Conservation (phyloP, 2,888 invertebrate species). For the Phragmatobia fuliginosa region DNA sequence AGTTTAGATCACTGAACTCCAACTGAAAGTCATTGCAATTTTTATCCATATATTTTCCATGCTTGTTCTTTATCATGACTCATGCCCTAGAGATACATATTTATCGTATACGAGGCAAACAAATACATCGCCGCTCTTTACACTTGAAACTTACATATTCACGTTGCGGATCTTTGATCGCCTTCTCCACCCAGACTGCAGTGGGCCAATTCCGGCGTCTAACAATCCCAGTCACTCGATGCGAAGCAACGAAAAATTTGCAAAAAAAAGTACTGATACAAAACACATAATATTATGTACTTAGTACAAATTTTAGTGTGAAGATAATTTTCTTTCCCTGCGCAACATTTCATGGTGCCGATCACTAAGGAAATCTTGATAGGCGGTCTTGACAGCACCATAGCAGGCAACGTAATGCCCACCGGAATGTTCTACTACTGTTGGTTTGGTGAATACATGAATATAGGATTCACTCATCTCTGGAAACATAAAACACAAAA, state of each 20-base stretch:
- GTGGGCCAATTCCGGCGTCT: no score
- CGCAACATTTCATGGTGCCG: slow-evolving; percentile 69
- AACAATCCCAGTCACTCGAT: no score
- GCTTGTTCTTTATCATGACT: not conserved
- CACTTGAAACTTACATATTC: no score
- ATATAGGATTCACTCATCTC: slow-evolving; percentile 92
- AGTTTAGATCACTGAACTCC: not conserved
- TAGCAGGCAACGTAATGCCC: slow-evolving; percentile 92
- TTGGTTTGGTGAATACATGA: slow-evolving; percentile 88
- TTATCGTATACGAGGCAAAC: no score
- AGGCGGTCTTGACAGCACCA: slow-evolving; percentile 78
- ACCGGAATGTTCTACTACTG: slow-evolving; percentile 91
- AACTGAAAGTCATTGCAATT: not conserved
- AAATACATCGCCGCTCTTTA: no score
- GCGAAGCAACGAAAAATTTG: no score
- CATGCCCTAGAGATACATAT: not conserved
- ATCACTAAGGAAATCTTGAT: slow-evolving; percentile 80
- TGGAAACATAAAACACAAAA: slow-evolving; percentile 65
- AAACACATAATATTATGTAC: no score
- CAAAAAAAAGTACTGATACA: no score
- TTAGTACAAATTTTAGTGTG: no score
- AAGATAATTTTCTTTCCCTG: slow-evolving; percentile 36
- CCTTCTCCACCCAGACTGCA: no score
- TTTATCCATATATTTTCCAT: not conserved
- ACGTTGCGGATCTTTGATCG: no score